Base-by-base conservation (phyloP, 2,888 invertebrate genomes). In the Eupeodes latifasciatus region DNA sequence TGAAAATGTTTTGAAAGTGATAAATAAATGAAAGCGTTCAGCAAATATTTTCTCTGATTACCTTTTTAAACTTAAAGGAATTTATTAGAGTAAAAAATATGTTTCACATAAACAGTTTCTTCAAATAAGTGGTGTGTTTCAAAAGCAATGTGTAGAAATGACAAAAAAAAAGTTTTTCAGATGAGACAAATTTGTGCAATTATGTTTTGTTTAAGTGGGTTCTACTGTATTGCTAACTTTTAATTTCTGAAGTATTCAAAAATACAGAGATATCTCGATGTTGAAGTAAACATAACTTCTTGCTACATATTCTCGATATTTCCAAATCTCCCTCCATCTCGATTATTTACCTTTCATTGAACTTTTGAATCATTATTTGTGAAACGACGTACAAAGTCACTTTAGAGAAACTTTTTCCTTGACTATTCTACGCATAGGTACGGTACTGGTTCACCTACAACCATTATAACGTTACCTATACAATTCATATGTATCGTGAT, bases 351-450 rank as follows among this genome's bases (percentile, higher is more conserved):
- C 74, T 85, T 67, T 55, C 74, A 81, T 74, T 78, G 81, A 81
- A 85, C 81, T 85, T 85, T 81, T 11, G 67, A 67, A 85, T 81
- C 67, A 81, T 81, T 81, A 85, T 81, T 66, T 81, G 85, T 78
- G 81, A 81, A 78, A 66, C 67, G 81, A 27, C 27, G 81, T 62
- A 67, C 61, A 72, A 76, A 40, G 12, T 16, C 34, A 49, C 11
- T 49, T 53, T 59, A 16, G 62, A n/a, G 19, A 81, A 85, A 85
- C 81, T 85, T 81, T 66, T 66, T 62, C 53, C 51, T 40, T 40
- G 6, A 7, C 40, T 36, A 69, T 44, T 53, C 62, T 61, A 36
- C 10, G 59, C 10, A 40, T 9, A 36, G 1, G 9, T 11, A 12
- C 14, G 11, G 0, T 14, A 53, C 53, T 12, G 4, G 34, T 12